phyloP scores from a whole-genome alignment of 1,140 invertebrate species.

The Hetaerina americana region DNA sequence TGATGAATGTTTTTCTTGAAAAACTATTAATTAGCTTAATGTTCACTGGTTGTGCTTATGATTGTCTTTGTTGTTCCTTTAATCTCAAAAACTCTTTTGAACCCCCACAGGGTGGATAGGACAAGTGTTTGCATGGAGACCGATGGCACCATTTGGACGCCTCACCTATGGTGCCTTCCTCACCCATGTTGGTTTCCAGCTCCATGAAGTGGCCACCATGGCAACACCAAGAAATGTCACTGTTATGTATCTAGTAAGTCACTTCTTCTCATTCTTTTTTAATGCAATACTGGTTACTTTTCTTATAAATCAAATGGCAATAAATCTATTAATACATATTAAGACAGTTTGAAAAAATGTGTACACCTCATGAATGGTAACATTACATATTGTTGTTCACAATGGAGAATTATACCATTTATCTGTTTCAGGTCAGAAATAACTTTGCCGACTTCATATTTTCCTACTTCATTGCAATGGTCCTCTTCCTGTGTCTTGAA shows the following conservation, averaged over 20 bases:
- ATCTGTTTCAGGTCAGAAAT: neutral
- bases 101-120: neutral
- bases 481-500: neutral
- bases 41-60: no score
- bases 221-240: neutral
- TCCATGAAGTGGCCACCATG: neutral
- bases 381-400: no score
- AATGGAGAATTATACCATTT: no score
- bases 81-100: no score
- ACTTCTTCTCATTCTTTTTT: no score
- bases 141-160: neutral
- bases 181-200: neutral
- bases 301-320: no score
- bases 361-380: no score
- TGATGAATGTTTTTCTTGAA: no score
- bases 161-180: neutral
- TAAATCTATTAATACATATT: neutral
- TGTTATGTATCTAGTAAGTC: neutral
- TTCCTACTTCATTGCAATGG: neutral
- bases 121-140: neutral
- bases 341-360: no score
- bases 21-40: no score
- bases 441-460: neutral
- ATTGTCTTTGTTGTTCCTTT: no score
- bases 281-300: no score